Percentiles rank a stretch among this genome's conserved stretches.
phyloP scores from a whole-genome alignment of 2,888 invertebrate species.

The Choreutis nemorana region DNA sequence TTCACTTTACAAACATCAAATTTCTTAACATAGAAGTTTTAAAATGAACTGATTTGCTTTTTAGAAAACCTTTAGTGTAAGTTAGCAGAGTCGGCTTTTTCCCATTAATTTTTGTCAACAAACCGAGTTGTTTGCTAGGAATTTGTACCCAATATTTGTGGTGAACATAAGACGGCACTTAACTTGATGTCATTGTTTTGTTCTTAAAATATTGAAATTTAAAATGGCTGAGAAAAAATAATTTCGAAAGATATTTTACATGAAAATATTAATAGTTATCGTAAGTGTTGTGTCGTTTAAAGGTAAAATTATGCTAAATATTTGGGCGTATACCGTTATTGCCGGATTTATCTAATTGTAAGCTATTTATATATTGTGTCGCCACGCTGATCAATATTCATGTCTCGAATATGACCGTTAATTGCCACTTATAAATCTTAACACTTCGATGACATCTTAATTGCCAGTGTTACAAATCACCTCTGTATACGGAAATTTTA shows the following conservation, averaged over 20 bases:
- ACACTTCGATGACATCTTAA: slow-evolving; percentile 57
- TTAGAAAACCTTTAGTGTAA: neutral
- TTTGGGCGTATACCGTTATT: slow-evolving; percentile 25
- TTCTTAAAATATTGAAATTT: slow-evolving; percentile 21
- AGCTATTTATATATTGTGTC: slow-evolving; percentile 49
- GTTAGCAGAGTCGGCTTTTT: slow-evolving; percentile 16
- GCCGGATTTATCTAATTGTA: slow-evolving; percentile 32
- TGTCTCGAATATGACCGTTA: slow-evolving; percentile 48
- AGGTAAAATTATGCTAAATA: too few relatives aligned
- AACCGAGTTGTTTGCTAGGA: slow-evolving; percentile 22
- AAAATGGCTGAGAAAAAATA: slow-evolving; percentile 6
- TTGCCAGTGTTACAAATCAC: slow-evolving; percentile 50
- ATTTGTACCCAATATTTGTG: slow-evolving; percentile 46
- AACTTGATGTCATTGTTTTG: slow-evolving; percentile 39
- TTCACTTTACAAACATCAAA: slow-evolving; percentile 2
- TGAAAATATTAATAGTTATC: too few relatives aligned
- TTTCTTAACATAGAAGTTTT: neutral
- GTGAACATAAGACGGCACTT: slow-evolving; percentile 46
- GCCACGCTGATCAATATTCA: slow-evolving; percentile 48
- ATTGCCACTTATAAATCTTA: slow-evolving; percentile 57
- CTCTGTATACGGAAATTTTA: slow-evolving; percentile 30
- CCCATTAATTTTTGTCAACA: slow-evolving; percentile 45
- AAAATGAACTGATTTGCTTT: neutral
- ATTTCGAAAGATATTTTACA: too few relatives aligned
- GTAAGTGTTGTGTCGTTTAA: too few relatives aligned